Evolutionary conservation across 1,140 invertebrate genomes (phyloP), one percentile per base, ranked within the genome.

Genomic region (Fopius arisanus): DNA sequence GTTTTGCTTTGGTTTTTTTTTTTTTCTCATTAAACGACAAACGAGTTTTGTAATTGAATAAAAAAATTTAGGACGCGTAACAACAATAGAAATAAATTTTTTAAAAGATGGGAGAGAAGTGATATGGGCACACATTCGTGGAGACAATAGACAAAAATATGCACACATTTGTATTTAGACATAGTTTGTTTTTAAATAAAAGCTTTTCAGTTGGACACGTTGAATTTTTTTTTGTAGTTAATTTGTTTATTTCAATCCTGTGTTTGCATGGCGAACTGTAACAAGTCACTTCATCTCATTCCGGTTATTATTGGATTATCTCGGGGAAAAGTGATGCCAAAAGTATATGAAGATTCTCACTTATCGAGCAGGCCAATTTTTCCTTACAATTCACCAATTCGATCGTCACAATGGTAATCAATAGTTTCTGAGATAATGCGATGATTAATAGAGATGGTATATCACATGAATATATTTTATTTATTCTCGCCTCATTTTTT

Each of bases 121-220:
- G 16, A 48, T 48, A 48, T 48, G 16, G n/a, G 33, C 9, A 72
- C 12, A 40, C 48, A 21, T 41, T 51, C 69, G 68, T 72, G 68
- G 68, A 72, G n/a, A n/a, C n/a, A n/a, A n/a, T n/a, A 51, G 43
- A 75, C 65, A 54, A 70, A n/a, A 73, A 82, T 72, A 83, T 74
- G 80, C 82, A 71, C 72, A 83, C 82, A 85, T 81, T 78, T 88
- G 86, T 88, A 87, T 86, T 84, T 87, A 82, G 77, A 78, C 54
- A 86, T 85, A 87, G 80, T 86, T 81, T 76, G 80, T 86, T 86
- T 87, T 87, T 84, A 82, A 86, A 88, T 86, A 87, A 87, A 87
- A 86, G 79, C 79, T 83, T 87, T 86, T 87, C 82, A 87, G 84
- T 87, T 88, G 81, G 80, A 87, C 77, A 83, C 76, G 71, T 85